These are phyloP conservation scores for Rousettus madagascariensis DNA, from an alignment of 2,797 vertebrate genomes.

Conservation along the genomic window DNA sequence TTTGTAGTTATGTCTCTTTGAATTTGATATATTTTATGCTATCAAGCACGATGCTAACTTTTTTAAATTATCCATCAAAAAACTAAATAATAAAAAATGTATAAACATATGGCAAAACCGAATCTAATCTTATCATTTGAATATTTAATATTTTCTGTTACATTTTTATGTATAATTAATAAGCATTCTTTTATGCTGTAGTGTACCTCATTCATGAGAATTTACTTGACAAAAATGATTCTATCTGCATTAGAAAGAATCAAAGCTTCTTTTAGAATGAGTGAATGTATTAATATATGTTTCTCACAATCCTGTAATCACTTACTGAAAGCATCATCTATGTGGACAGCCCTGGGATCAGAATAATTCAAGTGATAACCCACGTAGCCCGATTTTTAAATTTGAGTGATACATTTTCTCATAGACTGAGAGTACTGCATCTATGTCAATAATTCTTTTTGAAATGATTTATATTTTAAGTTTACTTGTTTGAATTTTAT, in stretches of 20 bases:
- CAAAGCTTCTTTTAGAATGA: not conserved
- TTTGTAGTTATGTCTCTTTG: not conserved
- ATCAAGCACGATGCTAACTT: not conserved
- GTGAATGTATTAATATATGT: not conserved
- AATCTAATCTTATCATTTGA: slow-evolving; percentile 54
- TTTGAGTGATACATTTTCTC: not conserved
- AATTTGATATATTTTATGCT: not conserved
- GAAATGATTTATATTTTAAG: not conserved
- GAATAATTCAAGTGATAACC: not conserved
- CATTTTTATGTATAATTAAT: slow-evolving; percentile 61
- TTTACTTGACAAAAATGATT: slow-evolving; percentile 29
- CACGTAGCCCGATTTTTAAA: not conserved
- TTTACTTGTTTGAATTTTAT: not conserved
- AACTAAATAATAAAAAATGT: slow-evolving; percentile 50
- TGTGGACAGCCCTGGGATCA: not conserved
- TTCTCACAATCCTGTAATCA: not conserved
- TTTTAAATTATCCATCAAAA: slow-evolving; percentile 55
- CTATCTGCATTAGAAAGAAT: not conserved
- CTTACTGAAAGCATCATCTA: not conserved
- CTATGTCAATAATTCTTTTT: not conserved
- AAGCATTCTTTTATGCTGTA: slow-evolving; percentile 36
- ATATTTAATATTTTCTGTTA: slow-evolving; percentile 55
- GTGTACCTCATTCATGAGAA: slow-evolving; percentile 49
- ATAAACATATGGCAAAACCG: slow-evolving; percentile 60
- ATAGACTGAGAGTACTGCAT: not conserved